These are phyloP conservation scores for Lydus trimaculatus DNA, from an alignment of 2,888 invertebrate species.

Conservation along the genomic window DNA sequence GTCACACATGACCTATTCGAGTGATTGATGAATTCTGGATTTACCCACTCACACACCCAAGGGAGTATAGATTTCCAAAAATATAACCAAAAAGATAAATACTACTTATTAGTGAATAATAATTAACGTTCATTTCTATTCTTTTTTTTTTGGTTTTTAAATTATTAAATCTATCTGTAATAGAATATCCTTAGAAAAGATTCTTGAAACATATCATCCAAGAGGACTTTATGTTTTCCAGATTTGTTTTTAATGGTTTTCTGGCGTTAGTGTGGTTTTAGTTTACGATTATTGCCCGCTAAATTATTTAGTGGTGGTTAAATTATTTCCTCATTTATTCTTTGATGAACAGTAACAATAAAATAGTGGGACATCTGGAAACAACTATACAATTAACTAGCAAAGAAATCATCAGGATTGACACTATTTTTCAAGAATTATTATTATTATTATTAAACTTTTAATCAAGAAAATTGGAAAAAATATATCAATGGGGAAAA, in stretches of 20 bases:
- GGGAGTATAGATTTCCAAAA: not conserved
- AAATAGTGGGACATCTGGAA: constrained; percentile 46
- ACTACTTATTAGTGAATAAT: not conserved
- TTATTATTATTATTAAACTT: no score
- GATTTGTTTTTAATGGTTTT: constrained; percentile 55
- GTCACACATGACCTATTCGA: constrained; percentile 15
- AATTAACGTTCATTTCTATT: not conserved
- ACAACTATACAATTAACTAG: constrained; percentile 38
- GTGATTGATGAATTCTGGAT: constrained; percentile 11
- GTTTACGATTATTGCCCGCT: constrained; percentile 47
- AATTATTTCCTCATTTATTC: constrained; percentile 48
- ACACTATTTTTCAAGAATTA: not conserved
- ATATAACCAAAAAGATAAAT: not conserved
- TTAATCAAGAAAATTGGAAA: not conserved
- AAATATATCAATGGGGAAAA: not conserved
- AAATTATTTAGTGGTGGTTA: constrained; percentile 44
- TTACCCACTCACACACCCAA: not conserved
- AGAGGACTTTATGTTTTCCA: constrained; percentile 50
- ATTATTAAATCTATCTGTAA: constrained; percentile 5
- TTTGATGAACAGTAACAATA: constrained; percentile 43
- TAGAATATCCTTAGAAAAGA: not conserved
- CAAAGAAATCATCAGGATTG: constrained; percentile 2
- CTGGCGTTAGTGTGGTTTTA: constrained; percentile 45
- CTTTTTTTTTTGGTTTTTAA: no score
- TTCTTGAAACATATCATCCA: not conserved